Base-by-base conservation (phyloP, 2,888 invertebrate species). In the Dusona sp. region DNA sequence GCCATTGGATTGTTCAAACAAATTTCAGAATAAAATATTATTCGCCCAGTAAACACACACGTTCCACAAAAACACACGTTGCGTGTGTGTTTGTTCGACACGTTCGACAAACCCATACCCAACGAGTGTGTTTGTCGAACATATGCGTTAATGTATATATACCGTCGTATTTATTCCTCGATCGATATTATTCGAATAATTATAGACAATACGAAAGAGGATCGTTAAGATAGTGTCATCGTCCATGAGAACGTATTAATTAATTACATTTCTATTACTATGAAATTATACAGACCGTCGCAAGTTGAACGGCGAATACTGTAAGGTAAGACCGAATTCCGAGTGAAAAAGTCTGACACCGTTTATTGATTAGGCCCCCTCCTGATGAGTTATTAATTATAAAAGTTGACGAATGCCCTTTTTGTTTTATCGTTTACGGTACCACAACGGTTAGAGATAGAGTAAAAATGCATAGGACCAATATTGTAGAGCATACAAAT, bases 1-100 rank as follows among this genome's bases (percentile, higher is more conserved):
- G 87, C 87, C 13, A 86, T 42, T 68, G 67, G 78, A 42, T 73
- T 73, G 61, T 29, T 61, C 61, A 61, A 13, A 61, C 16, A 61
- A 61, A 29, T 29, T 61, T 61, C 61, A 29, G 75, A 77, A 84
- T 86, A 68, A 82, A 77, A 79, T 68, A 77, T 79, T 36, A 79
- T 75, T 48, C 72, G 19, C 25, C 67, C 36, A 19, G 13, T 45
- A 22, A 57, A 25, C 64, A 42, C 16, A 33, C 64, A n/a, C 61
- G 42, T 13, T 42, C 13, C 13, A 1, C 42, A 42, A 11, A 42
- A 11, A 61, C 61, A 29, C 61, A 29, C 25, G 3, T 16, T 7
- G 16, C 48, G 7, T 2, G 19, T 11, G 42, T 42, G n/a, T n/a
- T n/a, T n/a, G n/a, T n/a, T n/a, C n/a, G n/a, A n/a, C n/a, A n/a